phyloP scores from a whole-genome alignment of 2,888 invertebrate genomes.

The Xestia rhomboidea region DNA sequence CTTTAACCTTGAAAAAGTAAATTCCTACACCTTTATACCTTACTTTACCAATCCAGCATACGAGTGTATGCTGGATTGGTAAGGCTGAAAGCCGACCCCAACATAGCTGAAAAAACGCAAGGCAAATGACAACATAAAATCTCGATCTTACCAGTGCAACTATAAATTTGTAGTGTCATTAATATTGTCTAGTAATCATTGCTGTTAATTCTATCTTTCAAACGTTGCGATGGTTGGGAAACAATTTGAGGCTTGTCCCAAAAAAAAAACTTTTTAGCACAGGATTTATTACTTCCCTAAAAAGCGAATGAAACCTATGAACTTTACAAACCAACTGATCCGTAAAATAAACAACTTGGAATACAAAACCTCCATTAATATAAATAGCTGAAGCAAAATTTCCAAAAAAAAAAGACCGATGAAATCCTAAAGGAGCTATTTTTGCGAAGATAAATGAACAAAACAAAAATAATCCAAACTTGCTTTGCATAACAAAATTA shows the following conservation, averaged over 20 bases:
- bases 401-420: conserved; percentile 27
- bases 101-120: not conserved
- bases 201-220: no score
- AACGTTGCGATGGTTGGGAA: no score
- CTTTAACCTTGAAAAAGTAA: no score
- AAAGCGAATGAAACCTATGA: not conserved
- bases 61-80: no score
- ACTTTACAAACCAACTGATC: conserved; percentile 28
- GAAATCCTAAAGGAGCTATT: conserved; percentile 51
- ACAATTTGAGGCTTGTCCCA: not conserved
- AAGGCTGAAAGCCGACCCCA: not conserved
- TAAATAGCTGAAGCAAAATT: conserved; percentile 11
- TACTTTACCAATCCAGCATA: no score
- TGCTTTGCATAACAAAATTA: conserved; percentile 63
- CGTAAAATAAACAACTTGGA: conserved; percentile 25
- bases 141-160: no score
- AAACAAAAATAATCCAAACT: conserved; percentile 58
- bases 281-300: not conserved
- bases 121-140: no score
- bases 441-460: conserved; percentile 56
- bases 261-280: not conserved
- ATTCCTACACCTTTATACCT: no score
- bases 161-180: no score
- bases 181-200: no score
- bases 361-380: conserved; percentile 32